Percentiles rank a stretch among this genome's conserved stretches.
phyloP scores from a whole-genome alignment of 1,140 invertebrate genomes.

The Lucilia cuprina region DNA sequence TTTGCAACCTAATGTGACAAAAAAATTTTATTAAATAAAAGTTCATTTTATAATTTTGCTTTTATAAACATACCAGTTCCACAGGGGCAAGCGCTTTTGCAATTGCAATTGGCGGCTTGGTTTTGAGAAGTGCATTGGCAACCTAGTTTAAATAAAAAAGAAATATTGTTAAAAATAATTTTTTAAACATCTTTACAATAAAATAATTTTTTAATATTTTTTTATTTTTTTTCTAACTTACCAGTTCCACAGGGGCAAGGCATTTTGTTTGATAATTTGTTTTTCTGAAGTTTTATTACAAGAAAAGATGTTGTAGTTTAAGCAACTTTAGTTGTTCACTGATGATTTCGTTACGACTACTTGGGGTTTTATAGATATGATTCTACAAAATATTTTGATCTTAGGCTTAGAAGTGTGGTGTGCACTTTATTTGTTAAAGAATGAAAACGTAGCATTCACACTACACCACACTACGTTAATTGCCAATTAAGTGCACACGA shows the following conservation, averaged over 20 bases:
- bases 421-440: background rate
- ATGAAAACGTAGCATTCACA: background rate
- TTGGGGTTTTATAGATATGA: slow-evolving; percentile 60
- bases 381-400: too few species aligned
- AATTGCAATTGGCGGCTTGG: too few species aligned
- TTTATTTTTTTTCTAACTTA: slow-evolving; percentile 7
- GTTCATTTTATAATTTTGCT: too few species aligned
- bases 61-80: too few species aligned
- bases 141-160: too few species aligned
- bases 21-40: background rate
- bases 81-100: too few species aligned
- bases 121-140: too few species aligned
- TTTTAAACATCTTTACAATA: background rate
- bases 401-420: slow-evolving; percentile 24
- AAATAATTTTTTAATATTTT: background rate
- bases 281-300: slow-evolving; percentile 14
- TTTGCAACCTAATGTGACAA: slow-evolving; percentile 50
- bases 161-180: too few species aligned
- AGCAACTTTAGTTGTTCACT: background rate
- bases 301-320: background rate
- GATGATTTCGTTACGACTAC: background rate
- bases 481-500: background rate
- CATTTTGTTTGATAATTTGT: slow-evolving; percentile 36
- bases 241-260: slow-evolving; percentile 41
- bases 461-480: background rate